Base-by-base conservation (phyloP, 1,140 invertebrate genomes). In the Meloidogyne exigua region DNA sequence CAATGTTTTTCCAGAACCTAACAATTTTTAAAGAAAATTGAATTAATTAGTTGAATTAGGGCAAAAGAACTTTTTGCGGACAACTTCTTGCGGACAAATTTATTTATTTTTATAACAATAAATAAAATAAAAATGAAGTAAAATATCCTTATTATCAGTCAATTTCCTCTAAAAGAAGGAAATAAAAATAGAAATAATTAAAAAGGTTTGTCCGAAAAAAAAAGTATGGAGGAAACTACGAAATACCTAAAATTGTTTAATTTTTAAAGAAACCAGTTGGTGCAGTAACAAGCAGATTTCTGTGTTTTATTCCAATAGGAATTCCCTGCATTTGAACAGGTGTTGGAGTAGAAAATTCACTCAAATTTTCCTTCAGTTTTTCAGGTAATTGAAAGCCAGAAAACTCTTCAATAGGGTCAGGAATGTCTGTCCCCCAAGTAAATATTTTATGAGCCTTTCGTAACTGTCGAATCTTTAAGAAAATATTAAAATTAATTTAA, bases 271-370 rank as follows among this genome's bases (percentile, higher is more conserved):
- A 44, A 84, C 84, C 85, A 21, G 85, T 87, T 13, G 95, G 95
- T 0, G 96, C 96, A 89, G 93, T 96, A 10, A 93, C 95, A 85
- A 98, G 90, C 23, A 97, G 88, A 87, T 96, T 92, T 71, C 94
- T 90, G 44, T 91, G 90, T 92, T 89, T 89, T 66, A 96, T 86
- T 91, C 98, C 92, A 57, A 93, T 90, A 18, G 96, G 94, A 78
- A 97, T 91, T 0, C 93, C 92, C 89, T 98, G 95, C 91, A 94
- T 93, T 89, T 99, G 96, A 83, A 98, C 93, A 0, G 95, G 92
- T 10, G 96, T 97, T 12, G 95, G 95, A 73, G 90, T 89, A 0
- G 86, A 85, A 84, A 95, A 97, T 0, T 92, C 92, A 85, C 91
- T 91, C 1, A 97, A 89, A 87, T 95, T 96, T 57, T 92, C 87